Base-by-base conservation (phyloP, 2,888 invertebrate genomes). In the Capitulum mitella region DNA sequence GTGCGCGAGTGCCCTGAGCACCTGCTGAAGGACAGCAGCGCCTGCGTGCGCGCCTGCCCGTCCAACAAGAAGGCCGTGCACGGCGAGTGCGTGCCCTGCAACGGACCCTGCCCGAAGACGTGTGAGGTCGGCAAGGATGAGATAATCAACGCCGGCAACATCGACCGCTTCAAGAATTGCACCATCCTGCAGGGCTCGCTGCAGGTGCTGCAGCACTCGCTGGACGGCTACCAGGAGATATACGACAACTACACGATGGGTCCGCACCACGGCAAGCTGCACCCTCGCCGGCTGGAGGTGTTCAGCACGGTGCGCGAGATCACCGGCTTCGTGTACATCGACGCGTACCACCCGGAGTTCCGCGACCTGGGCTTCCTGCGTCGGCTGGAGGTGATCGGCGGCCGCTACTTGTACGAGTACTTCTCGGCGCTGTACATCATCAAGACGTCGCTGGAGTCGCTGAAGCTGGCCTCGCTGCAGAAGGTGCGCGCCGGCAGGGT, bases 1-100 rank as follows among this genome's bases (percentile, higher is more conserved):
- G 97, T 97, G n/a, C 91, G 94, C 83, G 93, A 95, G 85, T 98
- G 98, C 84, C 98, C 95, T 43, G 95, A 94, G 83, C 97, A 97
- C 87, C 89, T 97, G 82, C 86, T 97, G 75, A 93, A 95, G 86
- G 97, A 97, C 85, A 93, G 92, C 84, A 96, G 96, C 19, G 97
- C 96, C 5, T 98, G 98, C 85, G 97, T 98, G 0, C 89, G 95
- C 83, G 92, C 92, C 78, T 98, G 97, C 85, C 96, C 97, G 0
- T 90, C 90, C 22, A 93, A 92, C 85, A 96, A 94, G 86, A 95
- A 92, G 85, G 92, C 94, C 43, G 91, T 91, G 78, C 92, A 93
- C 82, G 94, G 94, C 29, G 95, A 96, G 85, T 97, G 97, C 84
- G 94, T 95, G 29, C 92, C 93, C 0, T 98, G 98, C 85, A 93